phyloP scores from a whole-genome alignment of 2,797 vertebrate genomes.

The Pterois miles region DNA sequence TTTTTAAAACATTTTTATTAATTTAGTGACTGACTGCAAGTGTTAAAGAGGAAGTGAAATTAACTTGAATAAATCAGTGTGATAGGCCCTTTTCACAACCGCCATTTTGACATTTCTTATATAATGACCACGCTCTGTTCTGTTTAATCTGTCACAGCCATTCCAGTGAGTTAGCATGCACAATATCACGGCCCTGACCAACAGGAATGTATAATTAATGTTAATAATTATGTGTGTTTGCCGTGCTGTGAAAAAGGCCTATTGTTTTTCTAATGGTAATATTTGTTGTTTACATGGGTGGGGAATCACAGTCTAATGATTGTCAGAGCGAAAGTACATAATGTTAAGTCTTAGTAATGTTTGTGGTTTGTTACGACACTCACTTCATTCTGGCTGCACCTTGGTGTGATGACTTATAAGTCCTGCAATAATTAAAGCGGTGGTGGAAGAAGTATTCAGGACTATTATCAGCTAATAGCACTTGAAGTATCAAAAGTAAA shows the following conservation, averaged over 20 bases:
- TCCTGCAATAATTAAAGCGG: neutral
- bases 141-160: too few relatives aligned
- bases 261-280: neutral
- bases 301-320: neutral
- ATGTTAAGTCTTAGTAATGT: neutral
- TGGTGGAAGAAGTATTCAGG: neutral
- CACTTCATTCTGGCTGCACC: neutral
- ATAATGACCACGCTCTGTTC: too few relatives aligned
- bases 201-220: too few relatives aligned
- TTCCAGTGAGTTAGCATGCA: too few relatives aligned
- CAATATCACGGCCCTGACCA: too few relatives aligned
- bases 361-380: neutral
- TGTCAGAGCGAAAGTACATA: neutral
- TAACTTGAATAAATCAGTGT: neutral
- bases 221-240: too few relatives aligned
- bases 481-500: neutral
- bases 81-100: too few relatives aligned
- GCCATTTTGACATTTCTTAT: too few relatives aligned
- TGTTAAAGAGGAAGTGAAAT: neutral
- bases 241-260: too few relatives aligned
- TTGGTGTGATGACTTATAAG: neutral
- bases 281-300: neutral
- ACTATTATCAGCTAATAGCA: neutral
- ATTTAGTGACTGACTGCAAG: neutral
- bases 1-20: neutral